phyloP scores from a whole-genome alignment of 1,140 invertebrate species.

The Antheraea mylitta region DNA sequence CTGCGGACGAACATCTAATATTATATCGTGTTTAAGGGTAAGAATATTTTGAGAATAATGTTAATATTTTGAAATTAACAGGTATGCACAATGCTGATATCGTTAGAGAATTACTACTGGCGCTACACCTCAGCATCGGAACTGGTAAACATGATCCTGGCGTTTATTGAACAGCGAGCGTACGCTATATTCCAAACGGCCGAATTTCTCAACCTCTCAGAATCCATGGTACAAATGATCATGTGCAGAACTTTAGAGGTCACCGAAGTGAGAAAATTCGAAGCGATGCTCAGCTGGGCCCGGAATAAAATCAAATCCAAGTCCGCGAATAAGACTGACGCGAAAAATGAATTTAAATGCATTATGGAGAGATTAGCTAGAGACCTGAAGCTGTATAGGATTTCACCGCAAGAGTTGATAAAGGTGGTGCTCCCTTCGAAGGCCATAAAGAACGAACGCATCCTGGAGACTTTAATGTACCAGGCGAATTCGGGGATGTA shows the following conservation, averaged over 20 bases:
- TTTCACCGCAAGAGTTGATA: conserved; percentile 95
- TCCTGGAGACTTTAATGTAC: conserved; percentile 95
- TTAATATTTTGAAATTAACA: conserved; percentile 54
- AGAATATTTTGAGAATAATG: not conserved
- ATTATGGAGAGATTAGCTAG: conserved; percentile 94
- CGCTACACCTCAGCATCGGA: conserved; percentile 95
- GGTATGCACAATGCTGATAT: conserved; percentile 95
- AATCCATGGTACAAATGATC: conserved; percentile 97
- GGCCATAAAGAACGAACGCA: conserved; percentile 95
- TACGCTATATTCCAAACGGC: conserved; percentile 89
- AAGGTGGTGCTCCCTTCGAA: conserved; percentile 95
- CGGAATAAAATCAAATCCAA: conserved; percentile 89
- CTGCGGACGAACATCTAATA: too few species aligned
- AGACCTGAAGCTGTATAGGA: conserved; percentile 93
- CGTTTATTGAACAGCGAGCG: conserved; percentile 92
- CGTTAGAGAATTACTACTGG: conserved; percentile 97
- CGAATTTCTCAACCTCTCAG: conserved; percentile 92
- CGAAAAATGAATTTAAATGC: conserved; percentile 93
- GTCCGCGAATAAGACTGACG: conserved; percentile 87
- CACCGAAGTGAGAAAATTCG: conserved; percentile 94
- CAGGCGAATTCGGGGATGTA: conserved; percentile 96
- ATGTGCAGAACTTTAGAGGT: conserved; percentile 93
- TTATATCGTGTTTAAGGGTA: too few species aligned
- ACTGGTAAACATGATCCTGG: conserved; percentile 95
- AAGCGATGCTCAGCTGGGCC: conserved; percentile 95